Percentiles rank a stretch among this genome's conserved stretches.
phyloP scores from a whole-genome alignment of 1,140 invertebrate genomes.

The Drosophila setifemur region DNA sequence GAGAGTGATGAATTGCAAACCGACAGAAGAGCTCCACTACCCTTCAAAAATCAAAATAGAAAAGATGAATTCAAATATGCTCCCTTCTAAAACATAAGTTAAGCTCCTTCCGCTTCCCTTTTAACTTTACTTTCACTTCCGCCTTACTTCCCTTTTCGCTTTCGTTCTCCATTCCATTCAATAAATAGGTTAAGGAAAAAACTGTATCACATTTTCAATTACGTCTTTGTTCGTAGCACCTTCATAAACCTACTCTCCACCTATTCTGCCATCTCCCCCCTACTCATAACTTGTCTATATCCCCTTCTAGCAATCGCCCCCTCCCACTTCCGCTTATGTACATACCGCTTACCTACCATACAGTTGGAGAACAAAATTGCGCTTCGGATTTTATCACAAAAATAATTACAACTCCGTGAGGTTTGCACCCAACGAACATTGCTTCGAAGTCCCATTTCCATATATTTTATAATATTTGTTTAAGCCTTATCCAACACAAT shows the following conservation, averaged over 20 bases:
- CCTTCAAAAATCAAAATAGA: conserved; percentile 3
- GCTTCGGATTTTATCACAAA: conserved; percentile 80
- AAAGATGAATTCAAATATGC: conserved; percentile 11
- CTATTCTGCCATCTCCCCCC: not conserved
- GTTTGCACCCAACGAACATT: conserved; percentile 49
- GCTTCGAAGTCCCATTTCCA: conserved; percentile 48
- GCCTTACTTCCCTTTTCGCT: not conserved
- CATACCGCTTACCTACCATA: conserved; percentile 59
- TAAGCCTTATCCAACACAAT: conserved; percentile 49
- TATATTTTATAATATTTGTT: conserved; percentile 4
- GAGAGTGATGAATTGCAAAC: conserved; percentile 12
- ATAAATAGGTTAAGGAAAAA: conserved; percentile 79
- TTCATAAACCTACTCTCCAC: conserved; percentile 63
- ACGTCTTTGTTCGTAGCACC: conserved; percentile 82
- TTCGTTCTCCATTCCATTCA: conserved; percentile 37
- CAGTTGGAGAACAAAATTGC: conserved; percentile 77
- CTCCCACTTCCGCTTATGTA: conserved; percentile 5
- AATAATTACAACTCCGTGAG: conserved; percentile 73
- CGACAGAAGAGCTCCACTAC: conserved; percentile 2
- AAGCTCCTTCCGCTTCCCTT: conserved; percentile 33
- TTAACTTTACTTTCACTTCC: not conserved
- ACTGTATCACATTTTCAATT: conserved; percentile 82
- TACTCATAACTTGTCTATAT: not conserved
- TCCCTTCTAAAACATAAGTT: conserved; percentile 36
- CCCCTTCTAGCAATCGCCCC: not conserved